These are phyloP conservation scores for Scomber scombrus DNA, from an alignment of 2,113 vertebrate genomes.

Conservation along the genomic window DNA sequence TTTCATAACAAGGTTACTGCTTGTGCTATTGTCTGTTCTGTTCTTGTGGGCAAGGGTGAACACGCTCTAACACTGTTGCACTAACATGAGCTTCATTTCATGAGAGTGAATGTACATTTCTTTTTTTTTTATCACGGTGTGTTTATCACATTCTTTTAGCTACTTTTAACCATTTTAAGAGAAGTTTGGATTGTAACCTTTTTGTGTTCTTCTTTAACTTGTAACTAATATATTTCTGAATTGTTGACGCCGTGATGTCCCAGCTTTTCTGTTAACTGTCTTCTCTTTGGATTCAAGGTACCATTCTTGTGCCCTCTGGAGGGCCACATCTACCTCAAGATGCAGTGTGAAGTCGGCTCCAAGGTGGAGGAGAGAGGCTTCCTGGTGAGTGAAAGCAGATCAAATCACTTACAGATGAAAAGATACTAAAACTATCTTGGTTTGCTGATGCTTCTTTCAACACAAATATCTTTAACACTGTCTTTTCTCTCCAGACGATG, in stretches of 20 bases:
- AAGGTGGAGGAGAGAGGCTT: conserved; percentile 93
- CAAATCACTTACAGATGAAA: neutral
- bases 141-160: neutral
- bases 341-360: conserved; percentile 95
- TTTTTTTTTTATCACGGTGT: neutral
- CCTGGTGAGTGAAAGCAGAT: conserved; percentile 86
- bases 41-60: conserved; percentile 27
- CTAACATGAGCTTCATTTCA: conserved; percentile 8
- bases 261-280: neutral
- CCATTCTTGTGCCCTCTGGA: conserved; percentile 95
- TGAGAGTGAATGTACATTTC: neutral
- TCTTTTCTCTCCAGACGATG: conserved; percentile 88
- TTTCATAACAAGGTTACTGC: conserved; percentile 91
- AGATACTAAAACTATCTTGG: too few relatives aligned
- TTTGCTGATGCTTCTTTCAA: neutral
- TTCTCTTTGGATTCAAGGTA: conserved; percentile 82
- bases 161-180: neutral
- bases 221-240: neutral
- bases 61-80: neutral
- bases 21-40: conserved; percentile 59
- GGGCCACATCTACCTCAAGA: conserved; percentile 92
- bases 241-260: neutral
- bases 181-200: neutral
- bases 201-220: neutral
- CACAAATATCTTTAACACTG: accelerated